Evolutionary conservation across 2,797 vertebrate genomes (phyloP).

Genomic region (Liparis tanakae): DNA sequence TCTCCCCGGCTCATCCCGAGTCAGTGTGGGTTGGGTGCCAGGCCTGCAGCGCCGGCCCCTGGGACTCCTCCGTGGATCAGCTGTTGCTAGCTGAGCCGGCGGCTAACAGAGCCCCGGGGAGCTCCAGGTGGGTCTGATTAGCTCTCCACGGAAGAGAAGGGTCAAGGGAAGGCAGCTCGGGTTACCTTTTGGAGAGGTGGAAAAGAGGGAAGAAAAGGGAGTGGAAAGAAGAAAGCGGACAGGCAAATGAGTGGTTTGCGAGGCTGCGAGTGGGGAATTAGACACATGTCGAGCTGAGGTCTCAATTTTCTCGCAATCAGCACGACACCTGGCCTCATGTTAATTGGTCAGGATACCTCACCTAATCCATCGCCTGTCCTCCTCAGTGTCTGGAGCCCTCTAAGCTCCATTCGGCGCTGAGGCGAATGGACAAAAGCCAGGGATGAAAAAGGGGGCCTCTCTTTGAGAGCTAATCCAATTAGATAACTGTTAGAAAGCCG

Average conservation of each 20-base stretch:
- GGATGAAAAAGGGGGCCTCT: slow-evolving; percentile 65
- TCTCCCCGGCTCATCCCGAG: slow-evolving; percentile 59
- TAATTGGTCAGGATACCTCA: slow-evolving; percentile 82
- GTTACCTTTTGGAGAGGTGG: slow-evolving; percentile 66
- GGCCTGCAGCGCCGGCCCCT: slow-evolving; percentile 51
- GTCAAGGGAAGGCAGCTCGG: slow-evolving; percentile 75
- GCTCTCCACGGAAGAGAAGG: slow-evolving; percentile 73
- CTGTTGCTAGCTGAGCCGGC: slow-evolving; percentile 80
- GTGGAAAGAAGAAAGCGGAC: slow-evolving; percentile 41
- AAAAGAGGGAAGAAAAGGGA: slow-evolving; percentile 27
- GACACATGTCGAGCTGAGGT: slow-evolving; percentile 69
- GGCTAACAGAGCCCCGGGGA: slow-evolving; percentile 70
- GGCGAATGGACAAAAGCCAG: slow-evolving; percentile 70
- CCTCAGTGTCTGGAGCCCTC: slow-evolving; percentile 63
- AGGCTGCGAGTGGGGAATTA: slow-evolving; percentile 71
- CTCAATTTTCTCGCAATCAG: slow-evolving; percentile 78
- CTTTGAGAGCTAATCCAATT: slow-evolving; percentile 84
- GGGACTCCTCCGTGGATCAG: slow-evolving; percentile 71
- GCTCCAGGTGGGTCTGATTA: slow-evolving; percentile 83
- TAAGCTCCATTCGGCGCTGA: slow-evolving; percentile 62
- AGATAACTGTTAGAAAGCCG: slow-evolving; percentile 73
- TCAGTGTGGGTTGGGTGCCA: slow-evolving; percentile 66
- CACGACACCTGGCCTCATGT: slow-evolving; percentile 80
- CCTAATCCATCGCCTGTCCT: slow-evolving; percentile 72
- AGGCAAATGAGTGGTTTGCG: slow-evolving; percentile 63